Evolutionary conservation across 2,888 invertebrate species (phyloP), one percentile per base, ranked within the genome.

Genomic region (Blastobasis lacticolella): DNA sequence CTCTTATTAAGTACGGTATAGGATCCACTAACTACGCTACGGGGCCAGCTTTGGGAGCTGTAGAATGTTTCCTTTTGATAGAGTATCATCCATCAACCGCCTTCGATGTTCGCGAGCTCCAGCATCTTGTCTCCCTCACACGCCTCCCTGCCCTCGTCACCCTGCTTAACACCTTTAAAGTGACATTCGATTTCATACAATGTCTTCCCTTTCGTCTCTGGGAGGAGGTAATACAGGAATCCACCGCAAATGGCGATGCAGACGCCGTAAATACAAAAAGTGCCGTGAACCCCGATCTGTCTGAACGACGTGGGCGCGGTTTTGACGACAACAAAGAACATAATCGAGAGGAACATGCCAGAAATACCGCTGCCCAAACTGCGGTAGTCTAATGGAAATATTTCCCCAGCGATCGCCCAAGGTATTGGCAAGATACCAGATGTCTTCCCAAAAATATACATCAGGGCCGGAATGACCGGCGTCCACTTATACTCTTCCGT

Each of bases 361-460:
- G 91, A 90, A 10, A 93, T 81, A 0, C 93, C 92, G 38, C 93
- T 90, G 0, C 93, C 93, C 0, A 92, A 71, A 38, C 92, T 92
- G 46, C 92, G 86, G 50, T 90, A 90, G 1, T 87, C 86, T 36
- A 90, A 77, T 0, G 93, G 90, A 59, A 93, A 93, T 5, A 94
- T 81, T 69, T 94, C 94, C 0, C 93, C 93, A 54, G 92, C 91
- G 69, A 94, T 90, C 8, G 92, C 91, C 91, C 94, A 94, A 0
- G 94, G 93, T 50, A 94, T 79, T 0, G 93, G 91, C 37, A 91
- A 68, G 42, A 92, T 82, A 0, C 93, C 92, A 8, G 91, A 68
- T 1, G 90, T 88, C 50, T 91, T 86, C 9, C 90, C 90, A 37
- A 88, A 86, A 10, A 91, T 90, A 53, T 92, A 92, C 0, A 74